Evolutionary conservation across 2,888 invertebrate genomes (phyloP), one percentile per base, ranked within the genome.

Genomic region (Augiades crinisus): DNA sequence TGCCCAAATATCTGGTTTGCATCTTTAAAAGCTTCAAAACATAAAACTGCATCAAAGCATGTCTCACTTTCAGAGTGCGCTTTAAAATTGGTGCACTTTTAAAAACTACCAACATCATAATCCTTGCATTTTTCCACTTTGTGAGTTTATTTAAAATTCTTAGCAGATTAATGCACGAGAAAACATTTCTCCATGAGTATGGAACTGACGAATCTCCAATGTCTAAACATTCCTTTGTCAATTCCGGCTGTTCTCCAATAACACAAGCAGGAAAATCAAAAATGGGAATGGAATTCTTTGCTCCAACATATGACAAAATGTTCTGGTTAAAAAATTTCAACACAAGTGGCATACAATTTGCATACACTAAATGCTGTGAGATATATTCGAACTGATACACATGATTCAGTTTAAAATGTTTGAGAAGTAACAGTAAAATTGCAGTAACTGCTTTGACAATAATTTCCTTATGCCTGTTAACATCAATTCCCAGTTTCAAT

Each of bases 91-190:
- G 99, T 2, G 99, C 99, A 53, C 99, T 99, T 87, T 99, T 99
- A 81, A 99, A 99, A 6, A 99, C 99, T 21, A 99, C 99, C 64
- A 99, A 90, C 98, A 99, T 99, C 97, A 98, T 98, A 56, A 98
- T 97, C 59, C 99, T 93, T n/a, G 99, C 99, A 81, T 99, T 99
- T 78, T 99, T 99, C 98, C 99, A 99, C 83, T 99, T 99, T 33
- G 99, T 99, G 53, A 99, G 91, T 88, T 99, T 99, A 81, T 99
- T 99, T 47, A 99, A 92, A 64, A 99, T 97, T 64, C 99, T 92
- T 57, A 99, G 86, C 45, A 99, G 87, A 90, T 99, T 99, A 54
- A 99, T 98, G 74, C 99, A 98, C 2, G 98, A 97, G 84, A 98
- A 99, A 47, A 99, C 94, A 89, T 99, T 99, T 62, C 99, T 92